Evolutionary conservation across 2,113 vertebrate genomes (phyloP).

Genomic region (Prunella himalayana): DNA sequence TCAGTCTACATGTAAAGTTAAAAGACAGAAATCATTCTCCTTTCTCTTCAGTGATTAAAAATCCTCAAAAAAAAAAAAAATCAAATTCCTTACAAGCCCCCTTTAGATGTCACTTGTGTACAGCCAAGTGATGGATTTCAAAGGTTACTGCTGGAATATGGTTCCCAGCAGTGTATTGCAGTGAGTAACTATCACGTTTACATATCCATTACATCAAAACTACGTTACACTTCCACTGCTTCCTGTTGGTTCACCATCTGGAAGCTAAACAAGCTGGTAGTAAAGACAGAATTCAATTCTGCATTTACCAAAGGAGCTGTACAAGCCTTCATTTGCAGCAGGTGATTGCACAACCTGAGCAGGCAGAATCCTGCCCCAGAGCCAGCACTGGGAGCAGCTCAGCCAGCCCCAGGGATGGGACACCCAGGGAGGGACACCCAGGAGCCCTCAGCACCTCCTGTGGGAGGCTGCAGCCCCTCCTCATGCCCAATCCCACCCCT

Average conservation of each 20-base stretch:
- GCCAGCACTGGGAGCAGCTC: not conserved
- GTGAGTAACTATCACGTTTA: conserved; percentile 75
- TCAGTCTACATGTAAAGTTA: not conserved
- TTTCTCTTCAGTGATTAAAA: not conserved
- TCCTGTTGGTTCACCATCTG: conserved; percentile 75
- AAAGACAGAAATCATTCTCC: not conserved
- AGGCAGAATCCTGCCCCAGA: conserved; percentile 26
- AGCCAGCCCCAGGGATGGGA: not conserved
- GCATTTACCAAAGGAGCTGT: conserved; percentile 55
- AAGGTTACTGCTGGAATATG: conserved; percentile 54
- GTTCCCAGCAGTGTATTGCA: conserved; percentile 57
- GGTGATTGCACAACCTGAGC: conserved; percentile 16
- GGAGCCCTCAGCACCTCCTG: not conserved
- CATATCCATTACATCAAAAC: conserved; percentile 70
- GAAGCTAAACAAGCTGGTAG: conserved; percentile 68
- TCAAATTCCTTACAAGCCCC: not conserved
- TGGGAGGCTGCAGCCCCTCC: not conserved
- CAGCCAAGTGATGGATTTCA: conserved; percentile 35
- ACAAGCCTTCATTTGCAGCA: conserved; percentile 42
- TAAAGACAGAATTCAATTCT: conserved; percentile 59
- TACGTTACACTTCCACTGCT: conserved; percentile 44
- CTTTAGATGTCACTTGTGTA: not conserved
- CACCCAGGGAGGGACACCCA: not conserved
- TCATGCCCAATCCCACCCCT: not conserved
- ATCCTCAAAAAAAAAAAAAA: not conserved